Evolutionary conservation across 1,140 invertebrate species (phyloP), one percentile per base, ranked within the genome.

Genomic region (Orussus abietinus): DNA sequence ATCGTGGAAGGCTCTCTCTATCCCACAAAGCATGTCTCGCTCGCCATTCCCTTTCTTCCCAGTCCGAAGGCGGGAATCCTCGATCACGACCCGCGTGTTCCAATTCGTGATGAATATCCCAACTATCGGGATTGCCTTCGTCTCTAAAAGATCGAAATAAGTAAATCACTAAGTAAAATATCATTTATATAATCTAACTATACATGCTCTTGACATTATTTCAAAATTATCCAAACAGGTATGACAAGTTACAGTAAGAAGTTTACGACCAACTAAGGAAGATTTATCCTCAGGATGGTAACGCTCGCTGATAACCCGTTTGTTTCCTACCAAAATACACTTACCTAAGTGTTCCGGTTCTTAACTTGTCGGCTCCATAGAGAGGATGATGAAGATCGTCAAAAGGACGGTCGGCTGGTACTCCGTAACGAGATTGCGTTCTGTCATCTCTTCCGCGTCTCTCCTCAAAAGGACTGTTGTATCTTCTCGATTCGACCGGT

Each of bases 1-100:
- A 66, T 6, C 62, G 55, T 5, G 69, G 64, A 26, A 69, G 48
- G 48, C 64, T 72, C 5, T 74, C 71, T 12, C 69, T 51, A 31
- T 72, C 71, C 71, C 71, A 74, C 9, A 67, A 47, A 2, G 59
- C 28, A 29, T 63, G 56, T 5, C 31, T 17, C 3, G 45, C 42
- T 5, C 66, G 50, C 71, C 71, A 74, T 28, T 72, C 71, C 1
- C 71, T 42, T n/a, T 74, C 69, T 11, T 74, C 69, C 71, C 71
- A 74, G 19, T 72, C 69, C 10, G 50, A 43, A 0, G 51, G 26
- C 0, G 57, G 39, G 36, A 66, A 69, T 35, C 48, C 20, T 26
- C 67, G 59, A 4, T 72, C 68, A 15, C 66, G 48, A 6, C 48
- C 45, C 17, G 39, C 41, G 28, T 69, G 65, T n/a, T 72, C 67